These are phyloP conservation scores for Cyclura pinguis DNA, from an alignment of 2,797 vertebrate species.

Conservation along the genomic window DNA sequence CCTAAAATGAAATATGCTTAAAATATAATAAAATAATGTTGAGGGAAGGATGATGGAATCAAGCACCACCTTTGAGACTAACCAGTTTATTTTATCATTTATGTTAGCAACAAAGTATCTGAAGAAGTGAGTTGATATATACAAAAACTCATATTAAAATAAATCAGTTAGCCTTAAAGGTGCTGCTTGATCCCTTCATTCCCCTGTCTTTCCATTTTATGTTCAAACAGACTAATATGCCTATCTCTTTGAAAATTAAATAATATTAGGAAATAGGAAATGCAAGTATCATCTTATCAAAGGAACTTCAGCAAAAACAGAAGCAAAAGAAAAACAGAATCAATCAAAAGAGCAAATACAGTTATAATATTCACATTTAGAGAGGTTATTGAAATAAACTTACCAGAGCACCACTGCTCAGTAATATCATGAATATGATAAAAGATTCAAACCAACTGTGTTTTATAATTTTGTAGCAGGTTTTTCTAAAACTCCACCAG, in stretches of 20 bases:
- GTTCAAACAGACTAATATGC: too few relatives aligned
- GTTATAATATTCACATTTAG: not conserved
- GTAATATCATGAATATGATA: slow-evolving; percentile 94
- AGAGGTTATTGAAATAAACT: slow-evolving; percentile 50
- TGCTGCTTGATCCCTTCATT: too few relatives aligned
- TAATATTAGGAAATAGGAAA: not conserved
- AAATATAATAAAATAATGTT: not conserved
- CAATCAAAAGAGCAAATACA: not conserved
- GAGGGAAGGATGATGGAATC: too few relatives aligned
- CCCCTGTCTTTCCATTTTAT: too few relatives aligned
- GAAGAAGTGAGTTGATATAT: too few relatives aligned
- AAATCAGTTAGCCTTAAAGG: too few relatives aligned
- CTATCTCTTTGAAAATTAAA: not conserved
- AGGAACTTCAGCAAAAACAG: not conserved
- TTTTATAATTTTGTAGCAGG: slow-evolving; percentile 91
- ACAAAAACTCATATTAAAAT: too few relatives aligned
- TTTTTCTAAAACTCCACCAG: slow-evolving; percentile 93
- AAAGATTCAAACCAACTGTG: slow-evolving; percentile 96
- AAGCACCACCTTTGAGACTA: too few relatives aligned
- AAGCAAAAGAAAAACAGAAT: not conserved
- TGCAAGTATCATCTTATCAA: not conserved
- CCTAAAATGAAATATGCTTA: not conserved
- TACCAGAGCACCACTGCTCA: slow-evolving; percentile 93
- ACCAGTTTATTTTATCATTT: too few relatives aligned
- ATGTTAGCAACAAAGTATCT: too few relatives aligned